Base-by-base conservation (phyloP, 1,140 invertebrate species). In the Pseudobourletiella spinata region DNA sequence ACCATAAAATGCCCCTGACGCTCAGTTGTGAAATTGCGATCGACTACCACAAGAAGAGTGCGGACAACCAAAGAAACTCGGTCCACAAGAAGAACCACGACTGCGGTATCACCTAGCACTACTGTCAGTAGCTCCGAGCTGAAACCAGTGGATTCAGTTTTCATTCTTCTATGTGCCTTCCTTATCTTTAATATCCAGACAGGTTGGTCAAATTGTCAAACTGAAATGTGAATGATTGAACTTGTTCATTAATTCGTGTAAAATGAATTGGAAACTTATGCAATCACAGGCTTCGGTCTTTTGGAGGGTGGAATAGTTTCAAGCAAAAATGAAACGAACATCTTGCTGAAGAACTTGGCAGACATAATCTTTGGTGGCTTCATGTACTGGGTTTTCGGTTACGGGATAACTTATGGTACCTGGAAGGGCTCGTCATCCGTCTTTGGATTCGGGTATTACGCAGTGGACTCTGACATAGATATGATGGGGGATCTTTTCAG, bases 321-420 rank as follows among this genome's bases (percentile, higher is more conserved):
- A 1, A 80, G 89, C 24, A 95, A 95, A 76, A 95, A 95, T 71
- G 92, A 95, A 79, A 89, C 92, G 0, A 94, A 95, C 71, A 94
- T 95, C n/a, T 92, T 95, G 89, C 91, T 95, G 87, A 95, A 94
- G 74, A 95, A 95, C 71, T 83, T 93, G 0, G 88, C 90, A 1
- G 91, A 95, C 67, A 90, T 96, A 57, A 87, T 93, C 15, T 79
- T 96, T 1, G 93, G 93, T 16, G 92, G 91, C 52, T 74, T 94
- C 3, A 93, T 89, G 0, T 97, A 95, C 75, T 96, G 93, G 68
- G 54, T 70, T 16, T 67, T 70, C 54, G 68, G 68, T 2, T 70
- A 51, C 39, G 63, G 68, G 3, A 20, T 70, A 15, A 59, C 57
- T 2, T 70, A 59, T 52, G 68, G 68, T 22, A 63, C 30, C 1